These are phyloP conservation scores for Emmelina monodactyla DNA, from an alignment of 2,888 invertebrate species.

Conservation along the genomic window DNA sequence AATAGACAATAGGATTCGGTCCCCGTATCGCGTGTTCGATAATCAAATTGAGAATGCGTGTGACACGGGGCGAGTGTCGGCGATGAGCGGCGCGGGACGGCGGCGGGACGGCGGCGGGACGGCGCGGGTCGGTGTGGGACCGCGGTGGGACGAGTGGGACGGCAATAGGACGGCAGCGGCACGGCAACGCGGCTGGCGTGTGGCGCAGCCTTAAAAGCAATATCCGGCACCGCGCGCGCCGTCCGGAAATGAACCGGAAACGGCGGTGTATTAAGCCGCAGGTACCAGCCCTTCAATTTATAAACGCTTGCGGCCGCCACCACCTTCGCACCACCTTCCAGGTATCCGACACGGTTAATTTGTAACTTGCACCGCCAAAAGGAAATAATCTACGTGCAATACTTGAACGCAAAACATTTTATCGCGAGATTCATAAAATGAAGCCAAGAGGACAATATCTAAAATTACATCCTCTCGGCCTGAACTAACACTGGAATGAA, in stretches of 20 bases:
- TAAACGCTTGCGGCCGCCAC: conserved; percentile 56
- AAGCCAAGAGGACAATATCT: conserved; percentile 42
- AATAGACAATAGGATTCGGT: not conserved
- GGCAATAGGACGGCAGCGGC: conserved; percentile 24
- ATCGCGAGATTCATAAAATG: conserved; percentile 31
- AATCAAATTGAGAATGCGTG: conserved; percentile 1
- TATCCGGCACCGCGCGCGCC: conserved; percentile 65
- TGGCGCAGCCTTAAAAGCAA: conserved; percentile 66
- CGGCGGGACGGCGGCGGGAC: not conserved
- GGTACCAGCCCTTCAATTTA: conserved; percentile 67
- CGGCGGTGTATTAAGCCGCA: conserved; percentile 67
- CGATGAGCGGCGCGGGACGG: conserved; percentile 5
- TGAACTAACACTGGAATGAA: conserved; percentile 63
- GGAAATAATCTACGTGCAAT: conserved; percentile 20
- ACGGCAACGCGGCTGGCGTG: conserved; percentile 33
- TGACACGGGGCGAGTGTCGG: not conserved
- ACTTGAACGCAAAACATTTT: conserved; percentile 18
- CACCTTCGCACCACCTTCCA: conserved; percentile 30
- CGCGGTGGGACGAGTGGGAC: conserved; percentile 21
- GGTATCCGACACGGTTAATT: conserved; percentile 51
- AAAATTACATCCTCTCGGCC: conserved; percentile 58
- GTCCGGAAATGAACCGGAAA: conserved; percentile 68
- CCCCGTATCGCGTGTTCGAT: not conserved
- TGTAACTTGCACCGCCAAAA: conserved; percentile 34
- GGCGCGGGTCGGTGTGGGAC: conserved; percentile 17